Evolutionary conservation across 2,113 vertebrate genomes (phyloP).

Genomic region (Psephotus haematonotus): DNA sequence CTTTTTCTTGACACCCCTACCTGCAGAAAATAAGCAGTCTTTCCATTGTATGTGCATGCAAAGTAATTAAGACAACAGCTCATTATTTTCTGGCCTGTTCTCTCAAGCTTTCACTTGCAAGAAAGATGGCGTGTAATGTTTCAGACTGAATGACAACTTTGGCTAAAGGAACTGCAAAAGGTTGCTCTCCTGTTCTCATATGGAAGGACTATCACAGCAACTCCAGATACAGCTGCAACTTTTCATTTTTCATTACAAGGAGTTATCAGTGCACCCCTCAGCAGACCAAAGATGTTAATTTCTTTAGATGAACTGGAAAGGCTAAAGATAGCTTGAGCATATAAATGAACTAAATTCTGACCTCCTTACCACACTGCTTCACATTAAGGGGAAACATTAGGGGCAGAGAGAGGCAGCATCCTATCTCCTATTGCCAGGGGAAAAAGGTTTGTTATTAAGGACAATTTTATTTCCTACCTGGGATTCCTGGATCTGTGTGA

Average conservation of each 20-base stretch:
- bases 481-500: slow-evolving; percentile 92
- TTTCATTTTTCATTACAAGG: background rate
- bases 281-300: background rate
- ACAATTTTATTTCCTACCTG: slow-evolving; percentile 81
- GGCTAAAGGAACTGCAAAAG: background rate
- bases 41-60: background rate
- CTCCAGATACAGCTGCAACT: background rate
- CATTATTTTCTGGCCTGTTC: background rate
- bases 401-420: background rate
- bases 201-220: background rate
- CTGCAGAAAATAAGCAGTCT: background rate
- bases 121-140: background rate
- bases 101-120: background rate
- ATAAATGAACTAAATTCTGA: background rate
- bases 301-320: background rate
- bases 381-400: background rate
- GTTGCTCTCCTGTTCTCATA: background rate
- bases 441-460: background rate
- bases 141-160: background rate
- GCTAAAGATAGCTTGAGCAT: background rate
- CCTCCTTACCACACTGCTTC: background rate
- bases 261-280: background rate
- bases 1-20: background rate
- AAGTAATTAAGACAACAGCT: background rate
- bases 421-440: background rate